Evolutionary conservation across 2,797 vertebrate genomes (phyloP), one percentile per base, ranked within the genome.

Genomic region (Epinephelus malabaricus): DNA sequence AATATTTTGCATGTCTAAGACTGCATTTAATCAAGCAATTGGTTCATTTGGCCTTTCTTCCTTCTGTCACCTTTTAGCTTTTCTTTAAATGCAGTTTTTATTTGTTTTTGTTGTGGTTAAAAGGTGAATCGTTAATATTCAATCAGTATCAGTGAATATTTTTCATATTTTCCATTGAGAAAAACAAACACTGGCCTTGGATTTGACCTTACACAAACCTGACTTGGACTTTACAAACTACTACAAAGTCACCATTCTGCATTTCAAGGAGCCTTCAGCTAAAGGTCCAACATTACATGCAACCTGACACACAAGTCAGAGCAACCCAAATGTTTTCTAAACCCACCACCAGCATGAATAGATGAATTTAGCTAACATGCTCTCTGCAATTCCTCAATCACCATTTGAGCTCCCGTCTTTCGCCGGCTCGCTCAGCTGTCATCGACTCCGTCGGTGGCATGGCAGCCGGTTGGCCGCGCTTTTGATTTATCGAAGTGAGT

Each of bases 401-500:
- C 54, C 27, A 27, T 83, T 72, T 66, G 63, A 14, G 54, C 30
- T 63, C 6, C 15, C 0, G 19, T 71, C 61, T 17, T 47, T 27
- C 30, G 40, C 38, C 14, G 46, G 27, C 51, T 51, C 70, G 61
- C 40, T 53, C 19, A 2, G 30, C 76, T 78, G 79, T 74, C 61
- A 67, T 50, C 0, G 25, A 27, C 73, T 86, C 64, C 51, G 18
- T 59, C 9, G 69, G 84, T 27, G 73, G 54, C 17, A 3, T 27
- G 73, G 79, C 85, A 76, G 80, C 78, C 74, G 76, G 50, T 81
- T 54, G 81, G 79, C 63, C 8, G 8, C 15, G 50, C n/a, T 51
- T 86, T 75, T 94, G 93, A 95, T 95, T 94, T 93, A 95, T 94
- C 43, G 72, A 87, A 89, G 78, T 61, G 79, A 93, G 86, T 77